Evolutionary conservation across 2,113 vertebrate species (phyloP).

Genomic region (Neodon shergylaensis): DNA sequence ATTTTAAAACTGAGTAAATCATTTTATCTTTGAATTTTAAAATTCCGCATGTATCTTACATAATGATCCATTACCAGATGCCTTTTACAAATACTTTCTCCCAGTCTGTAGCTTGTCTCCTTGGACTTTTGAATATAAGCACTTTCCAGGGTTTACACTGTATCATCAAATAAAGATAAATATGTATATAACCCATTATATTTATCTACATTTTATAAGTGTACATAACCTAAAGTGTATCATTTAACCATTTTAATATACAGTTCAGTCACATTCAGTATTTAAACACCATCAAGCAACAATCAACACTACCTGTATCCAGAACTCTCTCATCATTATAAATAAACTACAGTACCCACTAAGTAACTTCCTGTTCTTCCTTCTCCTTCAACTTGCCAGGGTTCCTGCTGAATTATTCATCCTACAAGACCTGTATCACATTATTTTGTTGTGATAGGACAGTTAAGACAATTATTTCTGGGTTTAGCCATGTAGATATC

Average conservation of each 20-base stretch:
- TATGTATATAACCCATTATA: neutral
- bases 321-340: neutral
- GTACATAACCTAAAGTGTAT: neutral
- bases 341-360: neutral
- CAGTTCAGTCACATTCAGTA: neutral
- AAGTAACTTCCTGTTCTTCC: neutral
- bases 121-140: neutral
- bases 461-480: neutral
- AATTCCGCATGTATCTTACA: neutral
- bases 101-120: neutral
- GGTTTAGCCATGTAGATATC: neutral
- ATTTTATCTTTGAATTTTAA: neutral
- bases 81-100: constrained; percentile 18
- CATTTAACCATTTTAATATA: neutral
- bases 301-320: neutral
- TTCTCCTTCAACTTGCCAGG: neutral
- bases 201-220: neutral
- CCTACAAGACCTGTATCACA: neutral
- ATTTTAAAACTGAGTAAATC: neutral
- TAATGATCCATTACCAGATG: neutral
- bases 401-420: neutral
- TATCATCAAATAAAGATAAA: neutral
- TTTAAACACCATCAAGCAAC: neutral
- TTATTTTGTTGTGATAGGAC: neutral
- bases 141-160: neutral